phyloP scores from a whole-genome alignment of 2,888 invertebrate genomes.

The Pasiphila rectangulata region DNA sequence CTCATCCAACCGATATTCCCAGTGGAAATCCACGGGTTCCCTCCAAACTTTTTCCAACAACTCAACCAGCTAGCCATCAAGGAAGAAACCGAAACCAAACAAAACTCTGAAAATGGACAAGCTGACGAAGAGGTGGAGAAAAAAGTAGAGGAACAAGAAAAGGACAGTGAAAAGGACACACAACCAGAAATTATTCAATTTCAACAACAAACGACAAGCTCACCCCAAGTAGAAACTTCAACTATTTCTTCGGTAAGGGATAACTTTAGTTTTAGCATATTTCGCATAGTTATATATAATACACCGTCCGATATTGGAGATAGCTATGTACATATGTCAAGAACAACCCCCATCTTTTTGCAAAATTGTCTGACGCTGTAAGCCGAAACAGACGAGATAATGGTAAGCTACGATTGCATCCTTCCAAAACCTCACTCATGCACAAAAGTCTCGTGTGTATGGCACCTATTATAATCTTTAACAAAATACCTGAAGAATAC shows the following conservation, averaged over 20 bases:
- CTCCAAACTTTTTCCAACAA: constrained; percentile 29
- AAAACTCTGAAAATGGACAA: neutral
- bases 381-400: no score
- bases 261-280: no score
- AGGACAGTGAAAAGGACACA: neutral
- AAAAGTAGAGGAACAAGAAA: neutral
- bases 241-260: constrained; percentile 16
- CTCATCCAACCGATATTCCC: constrained; percentile 25
- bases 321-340: no score
- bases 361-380: no score
- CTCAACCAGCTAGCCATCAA: constrained; percentile 24
- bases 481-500: no score
- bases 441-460: no score
- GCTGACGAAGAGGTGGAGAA: neutral
- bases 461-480: no score
- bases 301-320: no score
- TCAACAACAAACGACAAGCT: constrained; percentile 10
- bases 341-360: no score
- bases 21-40: constrained; percentile 15
- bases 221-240: constrained; percentile 5
- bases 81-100: constrained; percentile 14
- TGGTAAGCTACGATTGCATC: no score
- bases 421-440: neutral
- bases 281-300: no score
- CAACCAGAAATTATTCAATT: constrained; percentile 7